Conservation (phyloP, 2,113 vertebrate species). For the Ochotona princeps region DNA sequence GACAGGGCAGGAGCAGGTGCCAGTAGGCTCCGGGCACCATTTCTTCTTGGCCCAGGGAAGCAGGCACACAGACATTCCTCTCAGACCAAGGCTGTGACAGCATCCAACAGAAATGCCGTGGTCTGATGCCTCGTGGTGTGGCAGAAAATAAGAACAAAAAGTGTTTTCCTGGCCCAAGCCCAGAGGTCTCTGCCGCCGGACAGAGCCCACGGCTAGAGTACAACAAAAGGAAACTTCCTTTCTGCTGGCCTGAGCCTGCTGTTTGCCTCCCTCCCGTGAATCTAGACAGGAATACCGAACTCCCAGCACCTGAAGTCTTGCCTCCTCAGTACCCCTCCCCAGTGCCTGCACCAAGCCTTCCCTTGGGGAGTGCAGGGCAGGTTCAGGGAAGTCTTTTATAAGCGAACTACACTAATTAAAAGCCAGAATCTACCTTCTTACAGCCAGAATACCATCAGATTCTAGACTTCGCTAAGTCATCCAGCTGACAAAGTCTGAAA, state of each 20-base stretch:
- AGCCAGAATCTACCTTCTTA: not conserved
- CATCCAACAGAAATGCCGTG: slow-evolving; percentile 61
- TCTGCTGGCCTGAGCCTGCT: not conserved
- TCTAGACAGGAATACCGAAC: slow-evolving; percentile 29
- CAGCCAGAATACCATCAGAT: not conserved
- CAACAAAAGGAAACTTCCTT: slow-evolving; percentile 38
- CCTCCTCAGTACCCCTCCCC: not conserved
- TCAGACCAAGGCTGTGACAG: slow-evolving; percentile 67
- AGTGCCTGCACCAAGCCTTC: not conserved
- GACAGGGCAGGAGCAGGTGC: slow-evolving; percentile 26
- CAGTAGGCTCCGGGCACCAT: slow-evolving; percentile 30
- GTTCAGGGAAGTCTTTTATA: not conserved
- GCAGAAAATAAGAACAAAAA: slow-evolving; percentile 56
- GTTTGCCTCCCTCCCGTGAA: not conserved
- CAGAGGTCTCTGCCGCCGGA: not conserved
- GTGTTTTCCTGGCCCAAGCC: not conserved
- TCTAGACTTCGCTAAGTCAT: not conserved
- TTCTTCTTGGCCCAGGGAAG: slow-evolving; percentile 69
- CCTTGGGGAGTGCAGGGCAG: not conserved
- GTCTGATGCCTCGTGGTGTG: not conserved
- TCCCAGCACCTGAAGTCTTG: not conserved
- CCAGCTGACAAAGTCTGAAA: not conserved
- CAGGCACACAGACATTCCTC: slow-evolving; percentile 56
- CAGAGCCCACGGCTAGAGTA: not conserved
- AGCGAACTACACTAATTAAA: not conserved